These are phyloP conservation scores for Drosophila sp. DNA, from an alignment of 1,140 invertebrate species.

Conservation along the genomic window DNA sequence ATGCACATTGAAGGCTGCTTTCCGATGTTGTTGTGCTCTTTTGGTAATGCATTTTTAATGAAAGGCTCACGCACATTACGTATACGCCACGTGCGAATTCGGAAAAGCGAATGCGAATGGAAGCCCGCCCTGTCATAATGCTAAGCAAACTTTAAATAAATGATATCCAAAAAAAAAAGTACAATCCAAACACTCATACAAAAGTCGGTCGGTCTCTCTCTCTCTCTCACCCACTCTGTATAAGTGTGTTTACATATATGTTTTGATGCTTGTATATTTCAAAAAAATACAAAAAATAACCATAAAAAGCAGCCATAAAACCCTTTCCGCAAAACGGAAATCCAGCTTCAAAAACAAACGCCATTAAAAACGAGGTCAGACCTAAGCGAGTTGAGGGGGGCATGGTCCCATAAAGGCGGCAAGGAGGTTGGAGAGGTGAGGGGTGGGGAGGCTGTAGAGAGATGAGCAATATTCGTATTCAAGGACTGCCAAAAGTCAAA, in stretches of 20 bases:
- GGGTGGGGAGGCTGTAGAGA: neutral
- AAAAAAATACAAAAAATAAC: conserved; percentile 32
- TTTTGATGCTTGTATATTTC: conserved; percentile 48
- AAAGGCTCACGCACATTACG: conserved; percentile 57
- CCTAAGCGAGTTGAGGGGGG: conserved; percentile 36
- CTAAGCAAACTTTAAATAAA: conserved; percentile 76
- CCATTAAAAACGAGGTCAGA: conserved; percentile 80
- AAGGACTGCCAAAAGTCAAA: conserved; percentile 73
- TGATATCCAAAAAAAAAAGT: conserved; percentile 52
- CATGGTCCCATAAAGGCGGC: conserved; percentile 18
- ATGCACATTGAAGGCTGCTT: conserved; percentile 21
- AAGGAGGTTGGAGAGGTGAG: neutral
- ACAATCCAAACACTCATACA: conserved; percentile 28
- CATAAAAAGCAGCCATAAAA: conserved; percentile 80
- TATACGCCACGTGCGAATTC: conserved; percentile 64
- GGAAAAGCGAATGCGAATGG: conserved; percentile 45
- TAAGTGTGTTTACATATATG: neutral
- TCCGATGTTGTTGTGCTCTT: conserved; percentile 9
- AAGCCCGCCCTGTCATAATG: conserved; percentile 60
- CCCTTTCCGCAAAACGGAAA: conserved; percentile 79
- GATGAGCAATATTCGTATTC: conserved; percentile 54
- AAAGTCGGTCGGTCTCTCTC: neutral
- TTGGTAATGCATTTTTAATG: conserved; percentile 63
- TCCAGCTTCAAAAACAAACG: conserved; percentile 81
- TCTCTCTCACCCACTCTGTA: neutral